Evolutionary conservation across 2,888 invertebrate genomes (phyloP).

Genomic region (Agonopterix arenella): DNA sequence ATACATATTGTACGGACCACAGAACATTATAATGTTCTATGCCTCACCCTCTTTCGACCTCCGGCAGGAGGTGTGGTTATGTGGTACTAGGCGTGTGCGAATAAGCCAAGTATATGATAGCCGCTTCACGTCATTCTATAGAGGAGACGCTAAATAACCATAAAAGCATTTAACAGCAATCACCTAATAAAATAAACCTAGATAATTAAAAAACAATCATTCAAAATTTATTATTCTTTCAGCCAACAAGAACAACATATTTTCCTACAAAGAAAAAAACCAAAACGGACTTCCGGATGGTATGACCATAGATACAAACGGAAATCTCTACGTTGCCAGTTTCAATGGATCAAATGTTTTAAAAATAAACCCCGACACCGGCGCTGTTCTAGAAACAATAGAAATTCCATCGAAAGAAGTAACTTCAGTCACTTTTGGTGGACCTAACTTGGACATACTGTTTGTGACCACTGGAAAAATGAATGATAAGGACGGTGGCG

Average conservation of each 20-base stretch:
- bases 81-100: too few species aligned
- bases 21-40: too few species aligned
- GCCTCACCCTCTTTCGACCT: too few species aligned
- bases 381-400: conserved; percentile 75
- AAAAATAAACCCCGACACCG: conserved; percentile 72
- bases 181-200: too few species aligned
- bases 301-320: conserved; percentile 85
- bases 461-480: conserved; percentile 77
- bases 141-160: too few species aligned
- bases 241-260: conserved; percentile 32
- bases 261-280: conserved; percentile 69
- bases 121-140: too few species aligned
- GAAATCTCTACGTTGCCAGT: conserved; percentile 85
- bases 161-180: too few species aligned
- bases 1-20: too few species aligned
- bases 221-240: conserved; percentile 20
- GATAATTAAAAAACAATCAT: too few species aligned
- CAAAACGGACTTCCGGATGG: conserved; percentile 78
- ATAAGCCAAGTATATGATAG: too few species aligned
- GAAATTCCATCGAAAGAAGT: conserved; percentile 76
- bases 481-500: conserved; percentile 24
- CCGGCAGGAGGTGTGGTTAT: too few species aligned
- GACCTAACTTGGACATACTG: conserved; percentile 80
- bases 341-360: conserved; percentile 78
- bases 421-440: conserved; percentile 85